Percentiles rank a stretch among this genome's conserved stretches.
Evolutionary conservation across 1,140 invertebrate genomes (phyloP).

Genomic region (Sweltsa coloradensis): DNA sequence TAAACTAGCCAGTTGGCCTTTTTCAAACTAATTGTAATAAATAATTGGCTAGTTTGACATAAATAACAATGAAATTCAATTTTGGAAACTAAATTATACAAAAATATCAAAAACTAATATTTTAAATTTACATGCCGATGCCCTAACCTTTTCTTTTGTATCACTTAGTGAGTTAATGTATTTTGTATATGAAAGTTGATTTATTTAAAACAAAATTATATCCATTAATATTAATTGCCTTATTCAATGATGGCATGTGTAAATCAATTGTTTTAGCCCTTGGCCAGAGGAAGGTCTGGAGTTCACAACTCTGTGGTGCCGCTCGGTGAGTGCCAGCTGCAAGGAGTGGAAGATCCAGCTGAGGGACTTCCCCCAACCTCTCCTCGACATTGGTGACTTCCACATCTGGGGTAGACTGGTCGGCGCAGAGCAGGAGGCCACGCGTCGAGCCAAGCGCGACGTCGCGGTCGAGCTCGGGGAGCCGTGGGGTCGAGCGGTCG

Average conservation of each 20-base stretch:
- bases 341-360: conserved; percentile 76
- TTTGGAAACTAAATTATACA: neutral
- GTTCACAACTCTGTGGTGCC: conserved; percentile 88
- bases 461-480: conserved; percentile 57
- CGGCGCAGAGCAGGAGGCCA: conserved; percentile 79
- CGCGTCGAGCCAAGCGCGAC: conserved; percentile 59
- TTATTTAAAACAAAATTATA: neutral
- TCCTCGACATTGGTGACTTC: conserved; percentile 70
- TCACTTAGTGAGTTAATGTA: neutral
- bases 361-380: conserved; percentile 91
- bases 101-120: neutral
- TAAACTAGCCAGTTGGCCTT: too few species aligned
- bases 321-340: conserved; percentile 67
- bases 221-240: neutral
- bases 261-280: conserved; percentile 39
- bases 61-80: neutral
- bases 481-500: conserved; percentile 56
- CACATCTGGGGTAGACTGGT: conserved; percentile 80
- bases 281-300: conserved; percentile 85
- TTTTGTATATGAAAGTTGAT: neutral
- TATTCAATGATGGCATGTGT: conserved; percentile 3
- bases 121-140: conserved; percentile 5
- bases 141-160: neutral
- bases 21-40: too few species aligned
- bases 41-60: too few species aligned